Evolutionary conservation across 2,888 invertebrate species (phyloP).

Genomic region (Idaea biselata): DNA sequence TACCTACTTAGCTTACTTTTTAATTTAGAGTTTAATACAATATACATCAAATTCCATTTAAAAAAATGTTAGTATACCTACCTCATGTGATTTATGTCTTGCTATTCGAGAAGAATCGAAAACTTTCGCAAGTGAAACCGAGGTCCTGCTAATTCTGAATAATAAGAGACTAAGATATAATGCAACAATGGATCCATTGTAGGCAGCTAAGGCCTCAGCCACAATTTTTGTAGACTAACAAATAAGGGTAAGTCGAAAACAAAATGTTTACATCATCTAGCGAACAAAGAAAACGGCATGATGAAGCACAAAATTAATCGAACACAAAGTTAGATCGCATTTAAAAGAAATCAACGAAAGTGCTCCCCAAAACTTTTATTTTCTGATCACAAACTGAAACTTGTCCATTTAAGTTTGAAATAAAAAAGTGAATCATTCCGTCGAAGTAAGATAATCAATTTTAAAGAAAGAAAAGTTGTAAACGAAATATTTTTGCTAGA

Average conservation of each 20-base stretch:
- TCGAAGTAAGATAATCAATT: constrained; percentile 68
- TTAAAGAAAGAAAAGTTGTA: constrained; percentile 63
- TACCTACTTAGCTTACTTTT: too few relatives aligned
- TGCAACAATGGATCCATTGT: too few relatives aligned
- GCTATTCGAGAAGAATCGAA: too few relatives aligned
- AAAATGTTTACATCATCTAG: constrained; percentile 27
- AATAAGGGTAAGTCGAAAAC: constrained; percentile 18
- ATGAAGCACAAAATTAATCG: constrained; percentile 49
- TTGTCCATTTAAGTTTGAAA: constrained; percentile 71
- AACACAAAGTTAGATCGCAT: constrained; percentile 55
- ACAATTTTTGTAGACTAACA: not conserved
- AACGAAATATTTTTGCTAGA: constrained; percentile 51
- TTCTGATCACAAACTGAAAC: constrained; percentile 67
- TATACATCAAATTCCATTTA: too few relatives aligned
- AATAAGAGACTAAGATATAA: too few relatives aligned
- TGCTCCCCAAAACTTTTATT: constrained; percentile 67
- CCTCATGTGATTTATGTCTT: too few relatives aligned
- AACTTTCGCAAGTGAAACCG: too few relatives aligned
- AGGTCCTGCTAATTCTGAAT: too few relatives aligned
- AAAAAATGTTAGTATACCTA: too few relatives aligned
- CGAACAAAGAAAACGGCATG: constrained; percentile 36
- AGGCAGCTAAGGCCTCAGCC: too few relatives aligned
- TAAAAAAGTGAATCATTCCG: constrained; percentile 67
- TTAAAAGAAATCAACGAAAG: constrained; percentile 61
- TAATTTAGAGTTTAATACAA: too few relatives aligned